These are phyloP conservation scores for Eulemur rubriventer DNA, from an alignment of 2,797 vertebrate species.

Conservation along the genomic window DNA sequence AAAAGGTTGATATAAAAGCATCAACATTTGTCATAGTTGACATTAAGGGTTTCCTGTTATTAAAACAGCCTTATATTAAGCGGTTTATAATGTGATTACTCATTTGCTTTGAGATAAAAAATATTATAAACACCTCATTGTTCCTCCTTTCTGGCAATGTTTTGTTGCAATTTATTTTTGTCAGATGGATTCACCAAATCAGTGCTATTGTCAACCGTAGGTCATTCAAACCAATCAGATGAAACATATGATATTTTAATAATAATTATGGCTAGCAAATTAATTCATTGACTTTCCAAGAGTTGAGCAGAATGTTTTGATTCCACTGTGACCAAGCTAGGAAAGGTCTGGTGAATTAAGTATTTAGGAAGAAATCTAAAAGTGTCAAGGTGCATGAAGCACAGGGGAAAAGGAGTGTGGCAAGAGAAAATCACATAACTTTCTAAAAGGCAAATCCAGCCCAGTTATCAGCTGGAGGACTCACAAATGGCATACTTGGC, in stretches of 20 bases:
- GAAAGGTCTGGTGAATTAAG: not conserved
- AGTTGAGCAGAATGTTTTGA: not conserved
- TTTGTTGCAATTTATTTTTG: not conserved
- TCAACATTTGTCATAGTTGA: not conserved
- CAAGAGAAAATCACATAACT: not conserved
- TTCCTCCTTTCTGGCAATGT: not conserved
- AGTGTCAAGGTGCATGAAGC: not conserved
- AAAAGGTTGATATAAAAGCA: slow-evolving; percentile 4
- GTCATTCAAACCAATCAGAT: slow-evolving; percentile 18
- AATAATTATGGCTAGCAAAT: not conserved
- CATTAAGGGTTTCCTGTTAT: not conserved
- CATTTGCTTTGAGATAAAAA: slow-evolving; percentile 10
- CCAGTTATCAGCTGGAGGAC: not conserved
- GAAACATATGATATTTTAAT: not conserved
- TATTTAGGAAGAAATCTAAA: slow-evolving; percentile 1
- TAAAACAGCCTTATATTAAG: not conserved
- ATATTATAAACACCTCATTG: not conserved
- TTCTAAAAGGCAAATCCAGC: not conserved
- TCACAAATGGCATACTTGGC: not conserved
- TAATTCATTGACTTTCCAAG: not conserved
- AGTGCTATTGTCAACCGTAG: not conserved
- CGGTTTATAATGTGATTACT: not conserved
- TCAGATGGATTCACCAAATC: not conserved
- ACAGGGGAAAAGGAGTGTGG: not conserved
- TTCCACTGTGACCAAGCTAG: not conserved